A percentile compares a stretch with the other conserved stretches of the same genome.
Evolutionary conservation across 2,113 vertebrate species (phyloP).

Genomic region (Orthochromis malagaraziensis): DNA sequence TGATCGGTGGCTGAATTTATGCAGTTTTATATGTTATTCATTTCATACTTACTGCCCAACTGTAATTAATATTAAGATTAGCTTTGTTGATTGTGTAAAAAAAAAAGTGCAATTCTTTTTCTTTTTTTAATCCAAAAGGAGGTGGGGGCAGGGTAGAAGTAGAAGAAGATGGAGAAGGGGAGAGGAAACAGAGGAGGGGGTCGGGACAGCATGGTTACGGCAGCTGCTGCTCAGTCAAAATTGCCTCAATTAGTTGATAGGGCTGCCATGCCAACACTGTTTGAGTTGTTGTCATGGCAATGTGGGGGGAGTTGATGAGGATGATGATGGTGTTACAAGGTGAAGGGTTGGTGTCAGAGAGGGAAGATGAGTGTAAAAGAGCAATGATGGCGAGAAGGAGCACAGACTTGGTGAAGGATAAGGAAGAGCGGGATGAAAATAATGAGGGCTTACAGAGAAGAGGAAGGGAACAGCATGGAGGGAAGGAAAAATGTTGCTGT

Average conservation of each 20-base stretch:
- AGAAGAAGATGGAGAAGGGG: background rate
- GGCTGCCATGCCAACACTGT: slow-evolving; percentile 49
- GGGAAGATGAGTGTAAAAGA: background rate
- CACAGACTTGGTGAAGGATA: background rate
- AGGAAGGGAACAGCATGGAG: background rate
- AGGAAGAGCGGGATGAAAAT: background rate
- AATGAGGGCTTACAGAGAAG: background rate
- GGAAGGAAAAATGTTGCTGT: background rate
- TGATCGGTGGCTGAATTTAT: no score
- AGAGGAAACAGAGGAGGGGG: background rate
- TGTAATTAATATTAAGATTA: background rate
- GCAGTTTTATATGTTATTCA: background rate
- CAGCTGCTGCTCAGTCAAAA: slow-evolving; percentile 56
- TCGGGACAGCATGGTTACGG: background rate
- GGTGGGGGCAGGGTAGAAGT: background rate
- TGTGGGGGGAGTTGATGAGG: background rate
- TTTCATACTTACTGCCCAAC: background rate
- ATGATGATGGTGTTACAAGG: background rate
- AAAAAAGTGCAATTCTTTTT: background rate
- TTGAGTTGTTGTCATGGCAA: background rate
- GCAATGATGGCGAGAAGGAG: background rate
- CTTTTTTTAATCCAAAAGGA: background rate
- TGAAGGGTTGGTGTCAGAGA: background rate
- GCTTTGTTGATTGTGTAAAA: background rate
- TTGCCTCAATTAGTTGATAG: slow-evolving; percentile 67